Evolutionary conservation across 2,888 invertebrate species (phyloP), one percentile per base, ranked within the genome.

Genomic region (Cephonodes hylas): DNA sequence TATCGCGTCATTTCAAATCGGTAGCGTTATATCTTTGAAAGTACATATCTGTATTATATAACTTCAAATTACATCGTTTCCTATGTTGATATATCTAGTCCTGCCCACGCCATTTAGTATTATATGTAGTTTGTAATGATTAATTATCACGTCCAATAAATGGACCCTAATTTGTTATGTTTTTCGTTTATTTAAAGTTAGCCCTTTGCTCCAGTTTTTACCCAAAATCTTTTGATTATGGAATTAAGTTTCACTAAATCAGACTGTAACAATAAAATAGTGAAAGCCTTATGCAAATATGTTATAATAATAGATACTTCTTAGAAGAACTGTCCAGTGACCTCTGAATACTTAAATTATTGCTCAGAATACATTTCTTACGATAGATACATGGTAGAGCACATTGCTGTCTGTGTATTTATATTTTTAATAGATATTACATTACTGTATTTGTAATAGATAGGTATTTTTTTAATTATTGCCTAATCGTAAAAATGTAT

Each of bases 31-130:
- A 85, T 84, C 80, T 82, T 83, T 79, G 79, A 84, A 84, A 81
- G 79, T 82, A 88, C 89, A 89, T 89, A 89, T 89, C 88, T 86
- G 83, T 85, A 76, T 83, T 78, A 56, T 20, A 59, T 57, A 75
- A 81, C 63, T 81, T 86, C 81, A 83, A 84, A 84, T 83, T 85
- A 84, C 27, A 44, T 8, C 25, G 70, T 77, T 76, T 77, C 72
- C 70, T 74, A 74, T 74, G 72, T 76, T 76, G 74, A 68, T 75
- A 69, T 70, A 68, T 72, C 66, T 68, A 70, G 72, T 73, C 67
- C 68, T 72, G 73, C 71, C 67, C 58, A 48, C 18, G 27, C 15
- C 38, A 38, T 38, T n/a, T 18, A 53, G 44, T 27, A 13, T n/a
- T n/a, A n/a, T 53, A 53, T 31, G 18, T 53, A 53, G 48, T 31